Evolutionary conservation across 2,888 invertebrate genomes (phyloP).

Genomic region (Nephrotoma appendiculata): DNA sequence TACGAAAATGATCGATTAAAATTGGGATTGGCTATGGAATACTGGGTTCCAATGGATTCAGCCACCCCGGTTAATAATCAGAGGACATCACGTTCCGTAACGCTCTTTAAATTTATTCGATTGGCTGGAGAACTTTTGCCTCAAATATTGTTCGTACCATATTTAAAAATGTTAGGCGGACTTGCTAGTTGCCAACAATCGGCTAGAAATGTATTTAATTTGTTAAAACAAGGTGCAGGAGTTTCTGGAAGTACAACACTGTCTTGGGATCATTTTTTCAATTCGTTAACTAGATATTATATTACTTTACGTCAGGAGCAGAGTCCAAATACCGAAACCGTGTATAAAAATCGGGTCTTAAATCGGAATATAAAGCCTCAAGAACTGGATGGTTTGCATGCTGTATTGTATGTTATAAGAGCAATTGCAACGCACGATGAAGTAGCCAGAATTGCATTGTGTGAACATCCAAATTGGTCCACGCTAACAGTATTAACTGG

Average conservation of each 20-base stretch:
- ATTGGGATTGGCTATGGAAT: slow-evolving; percentile 58
- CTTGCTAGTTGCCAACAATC: slow-evolving; percentile 62
- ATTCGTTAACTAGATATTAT: slow-evolving; percentile 59
- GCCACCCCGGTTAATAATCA: slow-evolving; percentile 15
- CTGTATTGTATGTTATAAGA: slow-evolving; percentile 63
- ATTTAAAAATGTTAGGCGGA: slow-evolving; percentile 72
- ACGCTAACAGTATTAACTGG: slow-evolving; percentile 68
- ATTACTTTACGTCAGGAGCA: slow-evolving; percentile 56
- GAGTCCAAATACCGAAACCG: slow-evolving; percentile 46
- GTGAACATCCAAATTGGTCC: slow-evolving; percentile 81
- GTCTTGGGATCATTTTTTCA: slow-evolving; percentile 77
- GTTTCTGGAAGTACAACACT: slow-evolving; percentile 40
- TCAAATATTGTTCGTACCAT: slow-evolving; percentile 70
- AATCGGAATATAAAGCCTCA: slow-evolving; percentile 55
- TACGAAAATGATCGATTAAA: slow-evolving; percentile 60
- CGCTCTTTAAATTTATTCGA: slow-evolving; percentile 81
- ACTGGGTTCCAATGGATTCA: slow-evolving; percentile 45
- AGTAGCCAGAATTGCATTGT: slow-evolving; percentile 63
- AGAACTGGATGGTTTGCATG: slow-evolving; percentile 72
- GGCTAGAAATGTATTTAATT: slow-evolving; percentile 63
- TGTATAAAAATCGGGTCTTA: slow-evolving; percentile 41
- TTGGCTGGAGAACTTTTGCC: slow-evolving; percentile 76
- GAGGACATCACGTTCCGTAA: slow-evolving; percentile 49
- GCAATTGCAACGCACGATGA: slow-evolving; percentile 68
- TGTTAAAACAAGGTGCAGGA: slow-evolving; percentile 49